Evolutionary conservation across 2,888 invertebrate species (phyloP).

Genomic region (Laspeyria flexula): DNA sequence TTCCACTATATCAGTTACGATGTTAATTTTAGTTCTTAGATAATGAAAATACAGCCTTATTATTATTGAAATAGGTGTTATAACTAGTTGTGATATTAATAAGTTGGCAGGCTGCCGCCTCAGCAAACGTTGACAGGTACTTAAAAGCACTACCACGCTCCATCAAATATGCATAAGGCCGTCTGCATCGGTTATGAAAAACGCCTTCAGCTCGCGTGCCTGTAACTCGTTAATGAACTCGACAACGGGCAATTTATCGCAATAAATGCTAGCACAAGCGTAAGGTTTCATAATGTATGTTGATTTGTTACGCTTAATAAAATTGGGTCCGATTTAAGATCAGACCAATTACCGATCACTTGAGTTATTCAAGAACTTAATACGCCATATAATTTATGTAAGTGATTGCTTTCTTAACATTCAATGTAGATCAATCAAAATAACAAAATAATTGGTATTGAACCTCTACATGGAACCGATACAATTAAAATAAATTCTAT

Average conservation of each 20-base stretch:
- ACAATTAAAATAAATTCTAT: too few species aligned
- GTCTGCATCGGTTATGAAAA: slow-evolving; percentile 64
- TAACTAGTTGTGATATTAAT: slow-evolving; percentile 43
- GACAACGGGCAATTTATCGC: slow-evolving; percentile 47
- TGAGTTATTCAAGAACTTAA: not conserved
- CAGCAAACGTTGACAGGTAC: slow-evolving; percentile 56
- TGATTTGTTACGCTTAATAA: slow-evolving; percentile 30
- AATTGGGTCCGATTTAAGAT: slow-evolving; percentile 19
- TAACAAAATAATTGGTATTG: not conserved
- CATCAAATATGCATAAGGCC: slow-evolving; percentile 71
- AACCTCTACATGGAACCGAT: too few species aligned
- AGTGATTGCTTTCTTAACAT: not conserved
- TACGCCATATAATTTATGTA: too few species aligned
- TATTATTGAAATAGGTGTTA: slow-evolving; percentile 42
- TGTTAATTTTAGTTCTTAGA: slow-evolving; percentile 16
- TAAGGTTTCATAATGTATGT: slow-evolving; percentile 32
- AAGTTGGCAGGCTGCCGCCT: slow-evolving; percentile 44
- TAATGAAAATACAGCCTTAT: slow-evolving; percentile 41
- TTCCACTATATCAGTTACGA: slow-evolving; percentile 35
- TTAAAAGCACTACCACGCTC: slow-evolving; percentile 55
- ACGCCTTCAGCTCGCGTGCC: slow-evolving; percentile 58
- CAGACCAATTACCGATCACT: not conserved
- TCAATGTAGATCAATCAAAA: not conserved
- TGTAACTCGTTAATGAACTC: slow-evolving; percentile 52
- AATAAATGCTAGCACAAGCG: slow-evolving; percentile 35